Base-by-base conservation (phyloP, 2,113 vertebrate genomes). In the Spea multiplicata region DNA sequence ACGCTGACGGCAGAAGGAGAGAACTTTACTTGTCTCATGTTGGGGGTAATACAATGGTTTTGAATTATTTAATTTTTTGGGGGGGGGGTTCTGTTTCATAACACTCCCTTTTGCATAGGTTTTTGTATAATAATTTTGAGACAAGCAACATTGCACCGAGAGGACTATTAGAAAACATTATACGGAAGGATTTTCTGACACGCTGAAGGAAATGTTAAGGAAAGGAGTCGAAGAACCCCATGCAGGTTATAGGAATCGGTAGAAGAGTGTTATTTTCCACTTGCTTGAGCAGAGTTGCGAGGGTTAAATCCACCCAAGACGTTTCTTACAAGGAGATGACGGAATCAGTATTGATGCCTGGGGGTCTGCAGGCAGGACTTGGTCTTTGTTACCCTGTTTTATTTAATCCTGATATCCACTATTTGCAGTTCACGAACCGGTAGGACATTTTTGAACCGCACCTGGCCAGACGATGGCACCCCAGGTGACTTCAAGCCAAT, bases 121-220 rank as follows among this genome's bases (percentile, higher is more conserved):
- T 72, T 86, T 88, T 87, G 86, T 88, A 87, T 84, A 86, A 88
- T 90, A 84, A 90, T 81, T 83, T 88, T 88, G 66, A 81, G 69
- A 88, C 75, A 82, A 84, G 73, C 55, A 12, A 66, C 44, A 17
- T 71, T 80, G 73, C 77, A 64, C 70, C 81, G 73, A 68, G 77
- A 66, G 81, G 46, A 81, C 71, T 73, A 81, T 13, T 65, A 74
- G 81, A 75, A 52, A 75, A 30, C 30, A 30, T 30, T 30, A 78
- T 73, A 59, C 1, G 10, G 10, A 53, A 53, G 3, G 10, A 53
- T 8, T 8, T 8, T 53, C 50, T 53, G 50, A 59, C 2, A 13
- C 55, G 57, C 52, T 85, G 44, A 62, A 84, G 70, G 81, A 84
- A 71, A 64, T 64, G 8, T 5, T 61, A 61, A 10, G 14, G 13